Evolutionary conservation across 2,888 invertebrate species (phyloP), one percentile per base, ranked within the genome.

Genomic region (Peribatodes rhomboidaria): DNA sequence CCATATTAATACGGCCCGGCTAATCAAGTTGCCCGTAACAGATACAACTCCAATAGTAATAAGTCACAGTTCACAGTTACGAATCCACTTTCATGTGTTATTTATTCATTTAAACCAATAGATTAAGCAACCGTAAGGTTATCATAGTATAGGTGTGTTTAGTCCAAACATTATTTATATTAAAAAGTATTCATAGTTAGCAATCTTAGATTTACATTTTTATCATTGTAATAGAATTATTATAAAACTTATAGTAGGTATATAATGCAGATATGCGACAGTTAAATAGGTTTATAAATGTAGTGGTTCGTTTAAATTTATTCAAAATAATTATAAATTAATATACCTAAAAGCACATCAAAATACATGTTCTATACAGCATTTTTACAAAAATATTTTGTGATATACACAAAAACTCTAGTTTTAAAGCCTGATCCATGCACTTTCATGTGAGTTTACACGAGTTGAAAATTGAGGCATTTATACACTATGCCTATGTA

Each of bases 351-450:
- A 84, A 83, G 80, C 82, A 83, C 83, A 85, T 77, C 75, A 77
- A 83, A 80, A 77, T 79, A 78, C 70, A 68, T 14, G 22, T 37
- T 41, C 20, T 58, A 47, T 59, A 64, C 64, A 59, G 59, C 39
- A 11, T 42, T 59, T 61, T 69, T 72, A 73, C 69, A 76, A 73
- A 65, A 61, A 60, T 65, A 65, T 65, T 27, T 55, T 61, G 56
- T 65, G 56, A 52, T 74, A 55, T 75, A 72, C 76, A 81, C 81
- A 80, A 78, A 81, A 80, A 78, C 73, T 69, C 72, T 80, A 84
- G 84, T 89, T 50, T 50, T 90, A 90, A 90, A 90, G 89, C 89
- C 87, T 76, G 82, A 82, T 86, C 89, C 89, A 84, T 79, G 89
- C 89, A 86, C 70, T 80, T 82, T 79, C 27, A 41, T 52, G 42